These are phyloP conservation scores for Pterophyllum scalare DNA, from an alignment of 2,113 vertebrate genomes.

Conservation along the genomic window DNA sequence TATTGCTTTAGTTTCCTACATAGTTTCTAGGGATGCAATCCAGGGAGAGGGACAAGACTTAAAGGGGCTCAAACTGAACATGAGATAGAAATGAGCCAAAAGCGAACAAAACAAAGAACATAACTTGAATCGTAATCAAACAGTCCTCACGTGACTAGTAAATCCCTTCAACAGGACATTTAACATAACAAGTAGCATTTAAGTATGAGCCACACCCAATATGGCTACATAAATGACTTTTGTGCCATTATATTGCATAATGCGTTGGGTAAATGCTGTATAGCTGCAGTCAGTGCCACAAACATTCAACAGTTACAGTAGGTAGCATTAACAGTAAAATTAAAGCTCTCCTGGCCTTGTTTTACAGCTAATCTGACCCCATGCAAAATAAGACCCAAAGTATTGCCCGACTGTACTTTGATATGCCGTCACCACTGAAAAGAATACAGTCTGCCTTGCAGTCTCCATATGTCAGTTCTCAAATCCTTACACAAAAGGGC, in stretches of 20 bases:
- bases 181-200: not conserved
- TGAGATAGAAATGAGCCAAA: conserved; percentile 41
- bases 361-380: conserved; percentile 51
- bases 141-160: conserved; percentile 22
- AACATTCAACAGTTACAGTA: conserved; percentile 43
- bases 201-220: not conserved
- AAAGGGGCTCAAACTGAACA: conserved; percentile 29
- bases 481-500: conserved; percentile 63
- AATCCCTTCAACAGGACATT: conserved; percentile 31
- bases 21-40: conserved; percentile 34
- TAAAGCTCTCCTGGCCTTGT: conserved; percentile 28
- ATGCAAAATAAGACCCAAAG: conserved; percentile 55
- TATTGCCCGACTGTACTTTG: conserved; percentile 57
- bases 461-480: conserved; percentile 62
- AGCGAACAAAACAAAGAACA: conserved; percentile 41
- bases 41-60: conserved; percentile 28
- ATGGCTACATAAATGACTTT: conserved; percentile 2
- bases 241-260: conserved; percentile 13
- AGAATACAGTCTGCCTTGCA: conserved; percentile 58
- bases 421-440: conserved; percentile 56
- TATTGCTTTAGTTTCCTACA: conserved; percentile 41
- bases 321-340: conserved; percentile 23
- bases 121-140: conserved; percentile 26
- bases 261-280: conserved; percentile 2
- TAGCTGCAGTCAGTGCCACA: conserved; percentile 5